These are phyloP conservation scores for Artibeus jamaicensis DNA, from an alignment of 2,797 vertebrate species.

Conservation along the genomic window DNA sequence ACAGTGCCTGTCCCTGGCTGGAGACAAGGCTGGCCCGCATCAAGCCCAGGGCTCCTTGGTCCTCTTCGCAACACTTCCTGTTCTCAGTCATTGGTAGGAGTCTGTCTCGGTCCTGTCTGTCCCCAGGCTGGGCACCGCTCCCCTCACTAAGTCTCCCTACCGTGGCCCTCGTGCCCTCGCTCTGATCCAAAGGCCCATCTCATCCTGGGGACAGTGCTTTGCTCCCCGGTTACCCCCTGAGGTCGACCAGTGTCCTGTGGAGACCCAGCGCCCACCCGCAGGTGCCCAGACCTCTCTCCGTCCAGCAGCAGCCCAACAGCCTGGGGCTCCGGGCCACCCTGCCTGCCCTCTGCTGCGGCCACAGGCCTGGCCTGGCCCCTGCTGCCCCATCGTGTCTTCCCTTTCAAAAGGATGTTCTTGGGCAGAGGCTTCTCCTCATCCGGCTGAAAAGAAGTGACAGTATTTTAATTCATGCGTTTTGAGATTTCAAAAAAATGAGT, in stretches of 20 bases:
- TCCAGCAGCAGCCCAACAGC: fast-evolving
- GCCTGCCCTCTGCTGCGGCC: not conserved
- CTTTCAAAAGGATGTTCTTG: not conserved
- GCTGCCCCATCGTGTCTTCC: fast-evolving
- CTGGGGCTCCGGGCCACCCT: too few species aligned
- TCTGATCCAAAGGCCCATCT: not conserved
- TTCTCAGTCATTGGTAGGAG: not conserved
- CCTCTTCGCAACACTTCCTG: not conserved
- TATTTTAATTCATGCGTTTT: not conserved
- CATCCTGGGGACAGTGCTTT: not conserved
- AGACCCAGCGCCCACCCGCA: not conserved
- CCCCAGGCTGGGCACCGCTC: not conserved
- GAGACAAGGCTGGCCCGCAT: not conserved
- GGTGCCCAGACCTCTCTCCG: not conserved
- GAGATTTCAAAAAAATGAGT: not conserved
- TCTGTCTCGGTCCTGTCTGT: not conserved
- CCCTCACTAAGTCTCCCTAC: not conserved
- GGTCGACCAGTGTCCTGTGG: not conserved
- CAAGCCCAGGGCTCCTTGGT: not conserved
- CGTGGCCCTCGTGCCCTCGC: not conserved
- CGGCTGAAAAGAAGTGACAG: not conserved
- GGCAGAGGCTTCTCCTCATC: not conserved
- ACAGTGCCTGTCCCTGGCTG: not conserved
- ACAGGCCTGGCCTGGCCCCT: fast-evolving
- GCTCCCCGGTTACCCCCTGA: not conserved